A percentile compares a stretch with the other conserved stretches of the same genome.
These are phyloP conservation scores for Bellardia bayeri DNA, from an alignment of 2,888 invertebrate genomes.

Conservation along the genomic window DNA sequence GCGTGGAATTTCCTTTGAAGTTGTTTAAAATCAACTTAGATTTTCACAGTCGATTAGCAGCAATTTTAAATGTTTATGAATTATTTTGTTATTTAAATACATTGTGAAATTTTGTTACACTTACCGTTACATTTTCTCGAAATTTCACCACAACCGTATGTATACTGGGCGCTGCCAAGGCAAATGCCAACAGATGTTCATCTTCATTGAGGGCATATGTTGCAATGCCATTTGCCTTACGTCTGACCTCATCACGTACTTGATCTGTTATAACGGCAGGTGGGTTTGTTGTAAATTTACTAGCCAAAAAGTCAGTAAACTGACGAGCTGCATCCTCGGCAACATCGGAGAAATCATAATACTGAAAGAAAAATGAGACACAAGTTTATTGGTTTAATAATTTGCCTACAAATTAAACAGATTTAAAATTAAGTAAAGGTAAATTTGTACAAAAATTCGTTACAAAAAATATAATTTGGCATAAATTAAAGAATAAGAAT, in stretches of 20 bases:
- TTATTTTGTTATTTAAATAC: not conserved
- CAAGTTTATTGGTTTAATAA: too few relatives aligned
- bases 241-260: conserved; percentile 81
- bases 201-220: conserved; percentile 83
- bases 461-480: too few relatives aligned
- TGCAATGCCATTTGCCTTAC: conserved; percentile 83
- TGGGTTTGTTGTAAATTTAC: conserved; percentile 80
- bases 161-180: conserved; percentile 84
- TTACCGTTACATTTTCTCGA: conserved; percentile 84
- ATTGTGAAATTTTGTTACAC: conserved; percentile 46
- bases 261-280: conserved; percentile 78
- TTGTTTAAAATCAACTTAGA: not conserved
- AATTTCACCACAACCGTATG: conserved; percentile 84
- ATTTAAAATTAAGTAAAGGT: too few relatives aligned
- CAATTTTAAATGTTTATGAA: not conserved
- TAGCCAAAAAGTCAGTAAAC: conserved; percentile 82
- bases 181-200: conserved; percentile 84
- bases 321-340: conserved; percentile 83
- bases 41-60: not conserved
- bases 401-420: too few relatives aligned
- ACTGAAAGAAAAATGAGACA: conserved; percentile 75
- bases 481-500: too few relatives aligned
- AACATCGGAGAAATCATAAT: conserved; percentile 83
- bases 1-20: not conserved
- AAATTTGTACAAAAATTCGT: too few relatives aligned